Percentiles rank a stretch among this genome's conserved stretches.
These are phyloP conservation scores for Drosophila algonquin DNA, from an alignment of 2,888 invertebrate genomes.

Conservation along the genomic window DNA sequence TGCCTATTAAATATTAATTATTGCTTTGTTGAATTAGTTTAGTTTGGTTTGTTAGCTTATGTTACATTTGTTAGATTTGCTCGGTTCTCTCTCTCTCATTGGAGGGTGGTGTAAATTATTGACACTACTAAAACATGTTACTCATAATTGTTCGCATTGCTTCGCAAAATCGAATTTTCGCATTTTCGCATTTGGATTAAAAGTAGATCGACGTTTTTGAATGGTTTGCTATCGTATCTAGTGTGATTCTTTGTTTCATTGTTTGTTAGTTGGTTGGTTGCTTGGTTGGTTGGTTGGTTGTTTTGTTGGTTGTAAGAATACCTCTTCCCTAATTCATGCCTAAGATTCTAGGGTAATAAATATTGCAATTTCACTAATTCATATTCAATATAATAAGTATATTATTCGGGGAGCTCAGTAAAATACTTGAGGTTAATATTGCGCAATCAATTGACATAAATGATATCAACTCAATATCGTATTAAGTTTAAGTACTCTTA, in stretches of 20 bases:
- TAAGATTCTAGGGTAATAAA: slow-evolving; percentile 34
- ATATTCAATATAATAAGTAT: slow-evolving; percentile 25
- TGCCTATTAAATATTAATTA: slow-evolving; percentile 56
- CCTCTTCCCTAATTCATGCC: slow-evolving; percentile 21
- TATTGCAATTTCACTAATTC: slow-evolving; percentile 34
- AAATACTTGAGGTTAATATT: slow-evolving; percentile 46
- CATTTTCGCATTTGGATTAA: slow-evolving; percentile 49
- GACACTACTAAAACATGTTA: slow-evolving; percentile 74
- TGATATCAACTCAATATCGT: slow-evolving; percentile 45
- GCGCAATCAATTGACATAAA: slow-evolving; percentile 51
- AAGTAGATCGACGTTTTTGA: slow-evolving; percentile 51
- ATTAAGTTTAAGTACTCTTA: slow-evolving; percentile 13
- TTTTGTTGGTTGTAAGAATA: slow-evolving; percentile 23
- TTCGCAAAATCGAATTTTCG: slow-evolving; percentile 48
- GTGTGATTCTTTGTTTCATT: background rate
- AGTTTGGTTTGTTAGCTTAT: slow-evolving; percentile 63
- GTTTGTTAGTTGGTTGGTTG: background rate
- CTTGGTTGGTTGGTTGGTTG: background rate
- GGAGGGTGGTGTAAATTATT: slow-evolving; percentile 72
- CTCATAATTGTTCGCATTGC: slow-evolving; percentile 64
- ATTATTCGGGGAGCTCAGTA: slow-evolving; percentile 43
- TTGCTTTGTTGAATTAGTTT: slow-evolving; percentile 61
- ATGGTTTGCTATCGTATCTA: slow-evolving; percentile 20
- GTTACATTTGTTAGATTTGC: slow-evolving; percentile 47
- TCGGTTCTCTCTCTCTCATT: slow-evolving; percentile 28